Evolutionary conservation across 2,113 vertebrate species (phyloP), one percentile per base, ranked within the genome.

Genomic region (Myotis yumanensis): DNA sequence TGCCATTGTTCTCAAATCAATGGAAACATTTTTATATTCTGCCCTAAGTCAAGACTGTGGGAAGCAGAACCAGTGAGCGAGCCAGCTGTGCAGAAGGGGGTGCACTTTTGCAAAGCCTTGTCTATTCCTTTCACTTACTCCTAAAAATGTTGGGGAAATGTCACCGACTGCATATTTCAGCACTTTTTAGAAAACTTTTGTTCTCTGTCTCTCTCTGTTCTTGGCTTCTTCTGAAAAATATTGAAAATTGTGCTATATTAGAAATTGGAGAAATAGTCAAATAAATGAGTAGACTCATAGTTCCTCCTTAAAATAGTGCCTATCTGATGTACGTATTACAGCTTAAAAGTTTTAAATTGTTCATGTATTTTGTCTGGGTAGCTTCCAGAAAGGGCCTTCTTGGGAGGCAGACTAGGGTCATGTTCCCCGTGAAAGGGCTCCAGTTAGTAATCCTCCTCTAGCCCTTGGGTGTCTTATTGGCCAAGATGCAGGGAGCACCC

Each of bases 1-100:
- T 84, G 14, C 25, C 64, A 62, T 77, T 89, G 46, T 96, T 94
- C 83, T 93, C 75, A 89, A 80, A 91, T 77, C 91, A 88, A 90
- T 86, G 77, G 73, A 68, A 94, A 91, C 32, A 30, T 54, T 59
- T 94, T 43, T 66, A 28, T 72, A 57, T 15, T 97, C 71, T 93
- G 14, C 52, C 16, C 37, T 64, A 66, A 72, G 20, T 89, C 35
- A 71, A 96, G 76, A 81, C 18, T 62, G n/a, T 22, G 46, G 69
- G 8, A 80, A 66, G 48, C 52, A 89, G 46, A 83, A 32, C 3
- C 17, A 23, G 14, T 7, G 28, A 77, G 88, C 16, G 3, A 23
- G n/a, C 35, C 2, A 17, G 2, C 79, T 79, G 11, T 40, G 51
- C 46, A 10, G 40, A 40, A 68, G 52, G 73, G 20, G n/a, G 23